Base-by-base conservation (phyloP, 2,888 invertebrate genomes). In the Melieria crassipennis region DNA sequence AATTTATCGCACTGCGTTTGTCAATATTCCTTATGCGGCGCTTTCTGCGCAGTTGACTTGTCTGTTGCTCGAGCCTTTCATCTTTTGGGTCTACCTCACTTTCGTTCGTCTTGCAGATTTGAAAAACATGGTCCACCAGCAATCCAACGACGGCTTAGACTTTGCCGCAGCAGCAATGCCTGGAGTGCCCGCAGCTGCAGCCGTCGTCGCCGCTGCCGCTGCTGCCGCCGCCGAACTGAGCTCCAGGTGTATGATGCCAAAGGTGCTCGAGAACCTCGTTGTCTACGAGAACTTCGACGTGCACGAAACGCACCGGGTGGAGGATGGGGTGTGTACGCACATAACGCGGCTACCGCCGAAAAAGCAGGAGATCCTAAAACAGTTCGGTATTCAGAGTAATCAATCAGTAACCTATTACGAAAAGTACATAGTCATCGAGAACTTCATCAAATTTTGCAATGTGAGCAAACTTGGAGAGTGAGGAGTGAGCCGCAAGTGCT, bases 331-430 rank as follows among this genome's bases (percentile, higher is more conserved):
- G 75, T 85, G 84, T 76, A 86, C 86, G 72, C 86, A 86, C 75
- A 84, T 86, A 78, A 83, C 83, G 72, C 86, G 86, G 76, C 80
- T 86, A 78, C 86, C 86, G 79, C 86, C 85, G 67, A 86, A 86
- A 79, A 86, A 86, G 77, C 86, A 86, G 83, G 86, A 86, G 81
- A 80, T 86, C 75, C 82, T 86, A 77, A 86, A 86, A 86, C 86
- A 86, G 83, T 86, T 86, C 83, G 86, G 87, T 85, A 86, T 86
- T 83, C 87, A 86, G 83, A 86, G 84, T 83, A 86, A 84, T 85
- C 86, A 86, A 82, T 83, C 83, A 81, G 85, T 86, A 79, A 84
- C 85, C 79, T 85, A 85, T 86, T 84, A 86, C 79, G 86, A 86
- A 84, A 86, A 86, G 83, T 85, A 84, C 82, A 85, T 85, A 81